Evolutionary conservation across 2,797 vertebrate species (phyloP), one percentile per base, ranked within the genome.

Genomic region (Gila robusta): DNA sequence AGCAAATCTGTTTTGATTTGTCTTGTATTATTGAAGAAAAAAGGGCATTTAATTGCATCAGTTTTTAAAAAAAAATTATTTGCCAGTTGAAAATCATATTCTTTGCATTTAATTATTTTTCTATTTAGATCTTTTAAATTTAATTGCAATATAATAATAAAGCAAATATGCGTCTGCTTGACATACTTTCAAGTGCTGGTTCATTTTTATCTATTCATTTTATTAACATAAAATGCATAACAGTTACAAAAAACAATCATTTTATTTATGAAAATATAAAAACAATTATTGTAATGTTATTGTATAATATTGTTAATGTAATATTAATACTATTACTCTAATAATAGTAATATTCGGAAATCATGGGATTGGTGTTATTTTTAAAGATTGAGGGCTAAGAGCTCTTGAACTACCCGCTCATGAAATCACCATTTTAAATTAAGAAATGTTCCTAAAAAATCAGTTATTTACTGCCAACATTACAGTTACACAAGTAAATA

Each of bases 21-120:
- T 85, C 88, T 91, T 89, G 91, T 91, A 90, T 92, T 93, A 90
- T 90, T 91, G 91, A 87, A 28, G 14, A 16, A 79, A 62, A 17
- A 35, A 16, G 10, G 10, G 9, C 17, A 14, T 71, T 80, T 77
- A 11, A 56, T 32, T 37, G 47, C 39, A 7, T 52, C 3, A 10
- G 9, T 21, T 44, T 35, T 32, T 86, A 28, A 28, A 3, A 56
- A 2, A 56, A 64, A 73, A 69, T n/a, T 6, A 11, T 37, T 32
- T 44, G 26, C n/a, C 4, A 19, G 35, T 23, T 62, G 26, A 37
- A 69, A 81, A 35, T 49, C 19, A 11, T 56, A 78, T 78, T 59
- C 3, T n/a, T 59, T 59, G 3, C 32, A 37, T 80, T 10, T 2
- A 26, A 9, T 47, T 26, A 16, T 32, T 49, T 21, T 49, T 21